Conservation (phyloP, 2,113 vertebrate genomes). For the Conger conger region DNA sequence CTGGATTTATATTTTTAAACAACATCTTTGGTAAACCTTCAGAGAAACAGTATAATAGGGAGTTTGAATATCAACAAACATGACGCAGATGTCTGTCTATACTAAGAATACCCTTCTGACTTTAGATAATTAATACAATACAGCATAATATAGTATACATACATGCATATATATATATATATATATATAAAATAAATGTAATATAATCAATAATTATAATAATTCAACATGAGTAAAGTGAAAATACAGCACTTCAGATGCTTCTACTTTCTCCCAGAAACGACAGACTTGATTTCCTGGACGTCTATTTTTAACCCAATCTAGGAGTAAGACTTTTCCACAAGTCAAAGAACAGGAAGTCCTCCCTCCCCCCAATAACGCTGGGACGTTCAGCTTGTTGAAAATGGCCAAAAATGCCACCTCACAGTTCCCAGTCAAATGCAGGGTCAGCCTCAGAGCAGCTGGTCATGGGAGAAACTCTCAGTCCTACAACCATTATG, state of each 20-base stretch:
- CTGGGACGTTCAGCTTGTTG: slow-evolving; percentile 50
- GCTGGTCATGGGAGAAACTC: slow-evolving; percentile 64
- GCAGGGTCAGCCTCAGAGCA: slow-evolving; percentile 62
- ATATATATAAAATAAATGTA: too few species aligned
- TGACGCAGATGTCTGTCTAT: too few species aligned
- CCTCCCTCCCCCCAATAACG: background rate
- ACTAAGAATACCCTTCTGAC: too few species aligned
- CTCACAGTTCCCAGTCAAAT: slow-evolving; percentile 54
- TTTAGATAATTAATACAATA: too few species aligned
- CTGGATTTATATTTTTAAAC: too few species aligned
- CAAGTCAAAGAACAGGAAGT: slow-evolving; percentile 21
- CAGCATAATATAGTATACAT: too few species aligned
- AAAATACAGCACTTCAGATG: slow-evolving; percentile 5
- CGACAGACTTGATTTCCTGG: background rate
- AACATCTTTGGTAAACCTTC: too few species aligned
- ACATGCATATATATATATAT: too few species aligned
- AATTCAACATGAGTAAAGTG: too few species aligned
- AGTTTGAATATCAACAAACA: too few species aligned
- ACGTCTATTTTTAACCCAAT: slow-evolving; percentile 31
- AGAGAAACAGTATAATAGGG: too few species aligned
- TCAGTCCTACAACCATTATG: slow-evolving; percentile 64
- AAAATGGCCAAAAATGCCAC: slow-evolving; percentile 46
- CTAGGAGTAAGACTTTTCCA: slow-evolving; percentile 15
- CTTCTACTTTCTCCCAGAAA: slow-evolving; percentile 22
- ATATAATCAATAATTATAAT: background rate